Evolutionary conservation across 2,797 vertebrate genomes (phyloP).

Genomic region (Tokudaia muenninki): DNA sequence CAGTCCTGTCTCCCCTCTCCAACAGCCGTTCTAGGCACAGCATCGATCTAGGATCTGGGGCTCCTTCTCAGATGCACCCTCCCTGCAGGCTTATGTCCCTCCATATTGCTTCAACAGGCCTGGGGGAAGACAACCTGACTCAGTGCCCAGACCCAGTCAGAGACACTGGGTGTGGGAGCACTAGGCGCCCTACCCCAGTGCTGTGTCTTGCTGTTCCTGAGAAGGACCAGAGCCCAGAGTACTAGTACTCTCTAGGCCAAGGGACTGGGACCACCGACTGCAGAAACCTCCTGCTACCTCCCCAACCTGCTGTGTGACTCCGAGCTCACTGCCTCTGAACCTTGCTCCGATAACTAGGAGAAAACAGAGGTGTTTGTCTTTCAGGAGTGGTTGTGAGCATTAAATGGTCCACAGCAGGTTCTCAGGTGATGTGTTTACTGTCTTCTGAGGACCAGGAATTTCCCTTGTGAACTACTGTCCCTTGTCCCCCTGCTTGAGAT

Average conservation of each 20-base stretch:
- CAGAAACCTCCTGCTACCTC: neutral
- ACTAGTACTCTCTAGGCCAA: neutral
- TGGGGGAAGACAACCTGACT: slow-evolving; percentile 3
- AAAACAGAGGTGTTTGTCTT: neutral
- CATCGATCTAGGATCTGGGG: slow-evolving; percentile 35
- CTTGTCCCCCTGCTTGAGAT: neutral
- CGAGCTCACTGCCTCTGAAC: neutral
- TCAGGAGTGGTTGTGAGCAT: neutral
- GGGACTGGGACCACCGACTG: neutral
- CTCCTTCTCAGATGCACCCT: slow-evolving; percentile 49
- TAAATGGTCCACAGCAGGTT: neutral
- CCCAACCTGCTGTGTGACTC: neutral
- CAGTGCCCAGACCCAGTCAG: slow-evolving; percentile 39
- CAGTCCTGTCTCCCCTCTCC: neutral
- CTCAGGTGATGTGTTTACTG: neutral
- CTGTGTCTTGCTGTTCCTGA: neutral
- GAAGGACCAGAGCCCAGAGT: neutral
- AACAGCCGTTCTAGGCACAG: neutral
- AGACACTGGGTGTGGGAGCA: neutral
- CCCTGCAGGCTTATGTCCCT: neutral
- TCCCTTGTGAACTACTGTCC: neutral
- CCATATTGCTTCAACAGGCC: neutral
- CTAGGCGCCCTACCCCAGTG: neutral
- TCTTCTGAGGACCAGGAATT: neutral
- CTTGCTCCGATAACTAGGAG: neutral